phyloP scores from a whole-genome alignment of 1,140 invertebrate genomes.

The Heliconius hewitsoni region DNA sequence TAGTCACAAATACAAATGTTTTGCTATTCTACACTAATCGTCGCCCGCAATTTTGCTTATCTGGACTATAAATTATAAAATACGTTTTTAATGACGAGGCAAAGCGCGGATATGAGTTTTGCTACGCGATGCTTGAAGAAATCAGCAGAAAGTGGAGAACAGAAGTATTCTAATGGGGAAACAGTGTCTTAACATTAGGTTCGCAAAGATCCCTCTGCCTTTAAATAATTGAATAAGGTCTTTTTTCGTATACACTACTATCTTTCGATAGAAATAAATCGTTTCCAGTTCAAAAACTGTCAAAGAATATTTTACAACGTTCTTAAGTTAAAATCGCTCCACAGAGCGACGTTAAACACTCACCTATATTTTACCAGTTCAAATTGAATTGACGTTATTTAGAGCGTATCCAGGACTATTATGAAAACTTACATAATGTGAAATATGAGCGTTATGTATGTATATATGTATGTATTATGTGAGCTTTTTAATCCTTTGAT shows the following conservation, averaged over 20 bases:
- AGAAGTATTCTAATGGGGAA: no score
- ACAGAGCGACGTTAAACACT: neutral
- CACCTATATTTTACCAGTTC: neutral
- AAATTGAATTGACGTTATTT: conserved; percentile 1
- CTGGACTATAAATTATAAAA: no score
- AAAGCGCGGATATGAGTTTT: no score
- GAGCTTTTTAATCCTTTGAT: no score
- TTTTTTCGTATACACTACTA: no score
- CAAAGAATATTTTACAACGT: neutral
- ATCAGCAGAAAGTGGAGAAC: neutral
- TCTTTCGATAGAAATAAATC: neutral
- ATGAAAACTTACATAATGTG: neutral
- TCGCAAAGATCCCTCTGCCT: no score
- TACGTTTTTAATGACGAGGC: no score
- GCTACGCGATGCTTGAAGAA: neutral
- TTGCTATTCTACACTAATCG: no score
- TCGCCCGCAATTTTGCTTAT: no score
- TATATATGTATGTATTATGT: no score
- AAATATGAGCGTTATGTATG: neutral
- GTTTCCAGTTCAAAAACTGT: neutral
- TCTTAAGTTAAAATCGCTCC: conserved; percentile 2
- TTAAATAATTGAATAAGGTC: no score
- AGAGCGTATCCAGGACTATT: neutral
- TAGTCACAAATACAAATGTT: no score
- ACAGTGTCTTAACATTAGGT: neutral